Evolutionary conservation across 2,797 vertebrate genomes (phyloP).

Genomic region (Helarctos malayanus): DNA sequence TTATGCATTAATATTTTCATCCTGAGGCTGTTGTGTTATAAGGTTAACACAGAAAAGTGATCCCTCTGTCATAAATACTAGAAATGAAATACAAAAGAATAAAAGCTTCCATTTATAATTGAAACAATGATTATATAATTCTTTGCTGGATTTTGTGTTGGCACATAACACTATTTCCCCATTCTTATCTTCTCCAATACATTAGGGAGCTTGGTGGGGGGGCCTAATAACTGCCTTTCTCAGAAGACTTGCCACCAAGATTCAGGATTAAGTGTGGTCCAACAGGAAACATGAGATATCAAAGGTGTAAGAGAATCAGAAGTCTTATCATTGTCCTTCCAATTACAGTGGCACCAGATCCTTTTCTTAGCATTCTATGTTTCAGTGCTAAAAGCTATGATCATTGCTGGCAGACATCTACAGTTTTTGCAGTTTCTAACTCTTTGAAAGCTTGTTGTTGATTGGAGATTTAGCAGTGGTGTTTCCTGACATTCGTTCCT

Average conservation of each 20-base stretch:
- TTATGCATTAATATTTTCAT: background rate
- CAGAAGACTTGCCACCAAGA: background rate
- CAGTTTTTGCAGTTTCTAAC: background rate
- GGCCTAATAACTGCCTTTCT: background rate
- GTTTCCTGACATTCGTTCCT: background rate
- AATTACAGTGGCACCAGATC: background rate
- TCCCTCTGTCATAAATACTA: background rate
- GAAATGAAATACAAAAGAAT: background rate
- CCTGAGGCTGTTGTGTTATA: background rate
- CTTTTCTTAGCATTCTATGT: background rate
- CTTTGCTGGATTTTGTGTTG: background rate
- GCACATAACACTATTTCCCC: background rate
- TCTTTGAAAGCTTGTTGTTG: background rate
- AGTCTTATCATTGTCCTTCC: background rate
- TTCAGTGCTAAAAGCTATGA: background rate
- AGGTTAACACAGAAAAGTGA: background rate
- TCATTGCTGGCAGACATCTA: background rate
- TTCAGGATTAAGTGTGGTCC: background rate
- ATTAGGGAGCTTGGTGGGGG: too few species aligned
- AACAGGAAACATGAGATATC: background rate
- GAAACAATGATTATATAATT: background rate
- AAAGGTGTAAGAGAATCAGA: background rate
- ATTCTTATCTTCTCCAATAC: background rate
- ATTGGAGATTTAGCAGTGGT: background rate
- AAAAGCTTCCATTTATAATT: background rate